Percentiles rank a stretch among this genome's conserved stretches.
These are phyloP conservation scores for Aspidiotus destructor DNA, from an alignment of 2,888 invertebrate species.

Conservation along the genomic window DNA sequence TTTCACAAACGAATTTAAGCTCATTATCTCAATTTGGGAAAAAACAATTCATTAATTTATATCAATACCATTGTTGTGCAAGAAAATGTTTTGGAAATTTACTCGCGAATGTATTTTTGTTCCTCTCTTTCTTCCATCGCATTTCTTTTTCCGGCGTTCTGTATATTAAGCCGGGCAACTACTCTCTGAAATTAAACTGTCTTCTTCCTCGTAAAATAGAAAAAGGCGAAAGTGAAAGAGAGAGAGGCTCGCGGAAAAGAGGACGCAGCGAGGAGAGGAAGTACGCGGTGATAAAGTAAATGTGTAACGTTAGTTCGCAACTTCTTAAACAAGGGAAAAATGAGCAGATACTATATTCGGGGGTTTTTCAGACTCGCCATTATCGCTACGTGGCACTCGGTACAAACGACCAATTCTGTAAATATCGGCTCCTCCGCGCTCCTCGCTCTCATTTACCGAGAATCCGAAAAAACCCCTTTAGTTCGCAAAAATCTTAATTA, in stretches of 20 bases:
- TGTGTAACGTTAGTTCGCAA: not conserved
- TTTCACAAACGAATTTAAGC: too few relatives aligned
- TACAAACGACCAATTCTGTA: slow-evolving; percentile 1
- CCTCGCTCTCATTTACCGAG: not conserved
- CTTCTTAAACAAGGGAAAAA: not conserved
- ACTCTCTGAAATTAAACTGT: not conserved
- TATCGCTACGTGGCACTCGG: slow-evolving; percentile 3
- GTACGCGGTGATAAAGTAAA: not conserved
- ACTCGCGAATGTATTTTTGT: too few relatives aligned
- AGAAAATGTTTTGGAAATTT: too few relatives aligned
- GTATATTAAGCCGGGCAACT: too few relatives aligned
- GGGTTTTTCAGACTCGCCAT: not conserved
- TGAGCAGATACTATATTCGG: not conserved
- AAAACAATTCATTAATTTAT: too few relatives aligned
- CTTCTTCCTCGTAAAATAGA: not conserved
- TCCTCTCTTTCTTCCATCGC: too few relatives aligned
- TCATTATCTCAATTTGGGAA: too few relatives aligned
- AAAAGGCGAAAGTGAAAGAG: not conserved
- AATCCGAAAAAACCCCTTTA: not conserved
- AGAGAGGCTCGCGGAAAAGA: not conserved
- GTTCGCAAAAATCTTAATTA: slow-evolving; percentile 1
- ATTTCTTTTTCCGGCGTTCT: too few relatives aligned
- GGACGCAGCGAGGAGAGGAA: not conserved
- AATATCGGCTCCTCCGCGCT: not conserved
- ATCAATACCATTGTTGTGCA: too few relatives aligned